Conservation (phyloP, 2,888 invertebrate genomes). For the Eilema caniola region DNA sequence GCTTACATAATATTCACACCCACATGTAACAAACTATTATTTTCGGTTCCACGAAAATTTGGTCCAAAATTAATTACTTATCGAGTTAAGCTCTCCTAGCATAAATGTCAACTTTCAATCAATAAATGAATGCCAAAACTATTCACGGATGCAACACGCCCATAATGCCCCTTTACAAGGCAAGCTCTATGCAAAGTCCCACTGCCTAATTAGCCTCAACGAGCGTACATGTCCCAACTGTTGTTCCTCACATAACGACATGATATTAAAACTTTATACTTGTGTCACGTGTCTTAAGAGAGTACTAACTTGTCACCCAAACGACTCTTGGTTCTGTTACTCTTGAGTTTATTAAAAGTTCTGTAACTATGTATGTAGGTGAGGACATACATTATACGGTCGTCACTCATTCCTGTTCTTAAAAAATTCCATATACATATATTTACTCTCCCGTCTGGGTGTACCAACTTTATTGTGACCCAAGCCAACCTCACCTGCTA, state of each 20-base stretch:
- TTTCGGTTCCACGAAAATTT: no score
- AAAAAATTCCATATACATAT: no score
- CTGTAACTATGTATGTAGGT: slow-evolving; percentile 32
- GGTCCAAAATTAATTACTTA: no score
- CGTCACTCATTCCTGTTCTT: not conserved
- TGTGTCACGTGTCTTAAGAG: slow-evolving; percentile 49
- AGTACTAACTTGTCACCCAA: slow-evolving; percentile 46
- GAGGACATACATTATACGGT: slow-evolving; percentile 1
- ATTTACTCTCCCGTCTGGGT: no score
- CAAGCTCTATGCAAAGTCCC: slow-evolving; percentile 42
- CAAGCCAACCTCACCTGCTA: no score
- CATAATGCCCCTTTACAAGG: slow-evolving; percentile 12
- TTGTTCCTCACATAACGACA: slow-evolving; percentile 39
- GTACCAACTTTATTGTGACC: no score
- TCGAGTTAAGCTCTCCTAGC: no score
- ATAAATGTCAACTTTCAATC: not conserved
- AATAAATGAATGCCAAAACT: not conserved
- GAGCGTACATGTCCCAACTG: slow-evolving; percentile 43
- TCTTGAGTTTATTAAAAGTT: slow-evolving; percentile 41
- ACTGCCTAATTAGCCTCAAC: slow-evolving; percentile 52
- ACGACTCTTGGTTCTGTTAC: slow-evolving; percentile 40
- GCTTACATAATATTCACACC: no score
- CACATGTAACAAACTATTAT: no score
- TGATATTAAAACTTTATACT: slow-evolving; percentile 57
- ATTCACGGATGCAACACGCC: slow-evolving; percentile 6